These are phyloP conservation scores for Fragum whitleyi DNA, from an alignment of 2,888 invertebrate species.

Conservation along the genomic window DNA sequence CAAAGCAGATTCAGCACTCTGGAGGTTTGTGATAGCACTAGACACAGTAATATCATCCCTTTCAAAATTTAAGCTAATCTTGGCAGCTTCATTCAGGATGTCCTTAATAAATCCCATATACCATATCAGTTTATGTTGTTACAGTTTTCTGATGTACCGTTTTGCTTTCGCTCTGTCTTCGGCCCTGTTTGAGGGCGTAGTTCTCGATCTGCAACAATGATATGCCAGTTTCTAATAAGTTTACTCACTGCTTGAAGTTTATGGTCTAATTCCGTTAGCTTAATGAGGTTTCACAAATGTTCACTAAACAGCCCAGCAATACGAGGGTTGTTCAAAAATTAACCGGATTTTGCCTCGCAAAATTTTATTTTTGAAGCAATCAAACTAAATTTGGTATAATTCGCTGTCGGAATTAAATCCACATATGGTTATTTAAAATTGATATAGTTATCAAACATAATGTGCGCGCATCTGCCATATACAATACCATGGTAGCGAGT, in stretches of 20 bases:
- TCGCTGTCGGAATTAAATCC: no score
- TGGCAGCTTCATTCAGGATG: slow-evolving; percentile 32
- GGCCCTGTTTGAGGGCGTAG: slow-evolving; percentile 4
- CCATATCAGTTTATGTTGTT: slow-evolving; percentile 35
- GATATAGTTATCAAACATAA: no score
- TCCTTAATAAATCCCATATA: slow-evolving; percentile 50
- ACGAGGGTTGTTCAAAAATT: no score
- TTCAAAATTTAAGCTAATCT: slow-evolving; percentile 41
- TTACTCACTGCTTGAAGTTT: slow-evolving; percentile 38
- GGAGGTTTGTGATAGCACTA: slow-evolving; percentile 55
- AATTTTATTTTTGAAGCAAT: no score
- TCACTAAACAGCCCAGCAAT: background rate
- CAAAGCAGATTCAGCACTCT: slow-evolving; percentile 37
- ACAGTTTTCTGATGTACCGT: slow-evolving; percentile 39
- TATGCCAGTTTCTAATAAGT: slow-evolving; percentile 33
- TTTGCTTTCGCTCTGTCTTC: slow-evolving; percentile 51
- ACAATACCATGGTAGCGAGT: no score
- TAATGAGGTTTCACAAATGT: background rate
- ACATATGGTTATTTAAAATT: no score
- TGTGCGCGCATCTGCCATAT: no score
- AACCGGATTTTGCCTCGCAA: no score
- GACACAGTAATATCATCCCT: slow-evolving; percentile 49
- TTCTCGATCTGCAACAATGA: slow-evolving; percentile 48
- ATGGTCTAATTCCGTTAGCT: background rate
- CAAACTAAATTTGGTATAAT: no score